Percentiles rank a stretch among this genome's conserved stretches.
Conservation (phyloP, 2,113 vertebrate species). For the Macroglossus sobrinus region DNA sequence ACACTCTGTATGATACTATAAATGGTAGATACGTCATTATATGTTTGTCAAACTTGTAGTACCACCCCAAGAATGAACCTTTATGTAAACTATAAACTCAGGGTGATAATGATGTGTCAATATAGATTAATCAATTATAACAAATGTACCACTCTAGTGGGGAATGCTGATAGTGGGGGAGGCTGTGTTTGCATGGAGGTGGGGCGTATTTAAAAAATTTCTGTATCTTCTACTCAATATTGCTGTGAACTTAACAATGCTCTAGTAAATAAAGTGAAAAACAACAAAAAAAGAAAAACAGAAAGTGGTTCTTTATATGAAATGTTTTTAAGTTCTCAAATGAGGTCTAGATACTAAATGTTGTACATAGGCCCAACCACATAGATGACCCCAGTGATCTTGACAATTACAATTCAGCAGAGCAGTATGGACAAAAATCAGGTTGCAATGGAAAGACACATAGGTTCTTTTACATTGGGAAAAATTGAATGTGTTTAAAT, state of each 20-base stretch:
- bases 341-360: not conserved
- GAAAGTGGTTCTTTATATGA: not conserved
- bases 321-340: not conserved
- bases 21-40: not conserved
- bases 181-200: no score
- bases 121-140: not conserved
- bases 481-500: not conserved
- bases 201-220: not conserved
- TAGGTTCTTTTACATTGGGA: not conserved
- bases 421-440: not conserved
- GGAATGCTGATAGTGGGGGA: not conserved
- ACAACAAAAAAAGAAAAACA: not conserved
- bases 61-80: not conserved
- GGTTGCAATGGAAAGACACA: not conserved
- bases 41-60: not conserved
- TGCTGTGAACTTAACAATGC: not conserved
- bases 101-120: not conserved
- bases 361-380: not conserved
- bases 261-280: not conserved
- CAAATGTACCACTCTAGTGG: not conserved
- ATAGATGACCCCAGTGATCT: not conserved
- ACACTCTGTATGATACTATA: not conserved
- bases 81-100: not conserved
- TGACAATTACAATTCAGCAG: not conserved
- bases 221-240: not conserved